Conservation (phyloP, 2,797 vertebrate genomes). For the Serranus cabrilla region DNA sequence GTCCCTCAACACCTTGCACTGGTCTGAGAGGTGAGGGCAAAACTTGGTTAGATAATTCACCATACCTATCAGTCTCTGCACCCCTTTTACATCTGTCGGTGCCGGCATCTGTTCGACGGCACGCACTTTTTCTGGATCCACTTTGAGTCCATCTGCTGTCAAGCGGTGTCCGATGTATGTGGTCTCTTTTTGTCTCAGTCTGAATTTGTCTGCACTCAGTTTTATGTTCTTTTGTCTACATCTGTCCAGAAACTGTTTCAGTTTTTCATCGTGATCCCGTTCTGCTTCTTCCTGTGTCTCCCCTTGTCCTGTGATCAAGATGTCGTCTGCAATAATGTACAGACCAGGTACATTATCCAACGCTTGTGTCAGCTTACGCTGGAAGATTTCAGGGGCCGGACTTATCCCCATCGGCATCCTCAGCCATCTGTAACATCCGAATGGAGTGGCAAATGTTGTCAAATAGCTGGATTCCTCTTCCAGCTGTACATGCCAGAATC, state of each 20-base stretch:
- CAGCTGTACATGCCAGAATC: conserved; percentile 25
- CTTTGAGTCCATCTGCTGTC: conserved; percentile 22
- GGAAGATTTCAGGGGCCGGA: conserved; percentile 39
- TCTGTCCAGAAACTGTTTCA: conserved; percentile 6
- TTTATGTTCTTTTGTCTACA: conserved; percentile 35
- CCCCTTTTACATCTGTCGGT: conserved; percentile 13
- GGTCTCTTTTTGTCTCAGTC: conserved; percentile 16
- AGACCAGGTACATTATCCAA: neutral
- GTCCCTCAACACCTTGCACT: conserved; percentile 28
- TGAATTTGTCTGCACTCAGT: conserved; percentile 29
- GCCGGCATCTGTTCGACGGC: conserved; percentile 3
- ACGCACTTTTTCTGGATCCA: conserved; percentile 12
- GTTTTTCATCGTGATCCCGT: conserved; percentile 3
- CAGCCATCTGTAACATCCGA: conserved; percentile 16
- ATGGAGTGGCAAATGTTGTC: neutral
- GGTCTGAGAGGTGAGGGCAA: conserved; percentile 28
- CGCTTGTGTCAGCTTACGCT: conserved; percentile 26
- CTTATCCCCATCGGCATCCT: conserved; percentile 6
- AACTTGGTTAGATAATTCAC: conserved; percentile 34
- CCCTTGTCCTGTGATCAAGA: conserved; percentile 40
- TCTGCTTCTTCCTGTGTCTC: conserved; percentile 21
- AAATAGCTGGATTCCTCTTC: conserved; percentile 33
- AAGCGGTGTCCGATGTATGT: conserved; percentile 28
- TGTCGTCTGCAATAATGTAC: conserved; percentile 34
- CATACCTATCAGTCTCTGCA: conserved; percentile 28